Evolutionary conservation across 30 jellyfish, hydroid and myxozoan genomes (phyloP).

Genomic region (Turritopsis rubra): DNA sequence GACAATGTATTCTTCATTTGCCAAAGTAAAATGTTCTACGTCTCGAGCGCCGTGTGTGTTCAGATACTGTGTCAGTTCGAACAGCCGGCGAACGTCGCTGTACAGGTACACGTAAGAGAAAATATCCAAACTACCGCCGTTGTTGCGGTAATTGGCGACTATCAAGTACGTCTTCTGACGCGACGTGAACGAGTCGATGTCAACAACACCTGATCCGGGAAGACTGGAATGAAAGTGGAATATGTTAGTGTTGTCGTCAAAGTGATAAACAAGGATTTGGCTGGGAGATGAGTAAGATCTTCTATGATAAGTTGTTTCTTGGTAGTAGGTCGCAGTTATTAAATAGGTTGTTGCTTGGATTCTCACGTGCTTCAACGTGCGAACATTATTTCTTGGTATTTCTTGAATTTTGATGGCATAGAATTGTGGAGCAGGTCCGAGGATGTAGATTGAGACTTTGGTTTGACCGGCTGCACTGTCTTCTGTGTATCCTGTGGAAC

Average conservation of each 20-base stretch:
- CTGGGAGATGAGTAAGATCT: slow-evolving; percentile 22
- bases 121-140: slow-evolving; percentile 27
- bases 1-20: slow-evolving; percentile 37
- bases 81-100: slow-evolving; percentile 18
- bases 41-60: slow-evolving; percentile 69
- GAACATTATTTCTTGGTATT: slow-evolving; percentile 25
- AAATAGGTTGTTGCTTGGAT: slow-evolving; percentile 39
- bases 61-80: slow-evolving; percentile 37
- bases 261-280: slow-evolving; percentile 34
- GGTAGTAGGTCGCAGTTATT: slow-evolving; percentile 32
- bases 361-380: slow-evolving; percentile 43
- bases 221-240: slow-evolving; percentile 50
- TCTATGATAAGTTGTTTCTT: not conserved
- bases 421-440: slow-evolving; percentile 17
- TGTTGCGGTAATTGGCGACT: slow-evolving; percentile 49
- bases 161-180: slow-evolving; percentile 20
- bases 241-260: slow-evolving; percentile 25
- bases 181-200: slow-evolving; percentile 37
- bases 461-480: slow-evolving; percentile 14
- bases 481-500: slow-evolving; percentile 36
- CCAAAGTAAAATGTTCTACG: slow-evolving; percentile 39
- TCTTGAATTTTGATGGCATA: slow-evolving; percentile 30
- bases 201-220: slow-evolving; percentile 48
- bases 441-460: slow-evolving; percentile 36
- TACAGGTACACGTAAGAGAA: slow-evolving; percentile 42